These are phyloP conservation scores for Eulemur macaco DNA, from an alignment of 2,113 vertebrate species.

Conservation along the genomic window DNA sequence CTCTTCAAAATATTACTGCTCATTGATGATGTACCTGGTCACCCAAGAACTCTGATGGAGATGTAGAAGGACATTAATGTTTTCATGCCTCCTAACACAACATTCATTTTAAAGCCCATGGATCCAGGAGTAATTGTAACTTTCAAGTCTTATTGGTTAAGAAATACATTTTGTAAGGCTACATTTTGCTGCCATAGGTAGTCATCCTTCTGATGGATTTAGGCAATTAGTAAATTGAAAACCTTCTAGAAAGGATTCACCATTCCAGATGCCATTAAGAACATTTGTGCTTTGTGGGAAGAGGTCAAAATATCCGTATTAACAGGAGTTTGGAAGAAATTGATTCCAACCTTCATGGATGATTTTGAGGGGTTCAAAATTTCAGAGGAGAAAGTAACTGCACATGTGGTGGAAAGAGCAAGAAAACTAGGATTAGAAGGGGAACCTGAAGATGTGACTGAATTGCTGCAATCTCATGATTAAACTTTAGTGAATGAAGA, in stretches of 20 bases:
- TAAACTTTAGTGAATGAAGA: neutral
- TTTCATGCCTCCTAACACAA: neutral
- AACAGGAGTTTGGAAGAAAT: neutral
- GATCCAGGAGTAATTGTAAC: neutral
- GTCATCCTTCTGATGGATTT: neutral
- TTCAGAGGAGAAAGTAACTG: neutral
- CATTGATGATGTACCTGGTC: neutral
- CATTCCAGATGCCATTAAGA: neutral
- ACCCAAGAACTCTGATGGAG: neutral
- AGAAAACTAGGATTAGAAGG: neutral
- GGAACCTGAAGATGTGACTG: neutral
- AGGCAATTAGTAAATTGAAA: neutral
- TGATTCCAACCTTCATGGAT: neutral
- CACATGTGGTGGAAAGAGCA: neutral
- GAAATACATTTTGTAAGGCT: neutral
- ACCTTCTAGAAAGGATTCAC: neutral
- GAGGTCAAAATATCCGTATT: neutral
- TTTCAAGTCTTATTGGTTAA: neutral
- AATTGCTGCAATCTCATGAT: neutral
- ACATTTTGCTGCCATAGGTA: neutral
- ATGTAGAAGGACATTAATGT: neutral
- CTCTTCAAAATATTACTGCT: neutral
- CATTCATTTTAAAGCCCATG: neutral
- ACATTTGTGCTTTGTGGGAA: neutral
- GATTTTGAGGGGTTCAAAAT: neutral